Conservation (phyloP, 2,888 invertebrate genomes). For the Phoronis australis region DNA sequence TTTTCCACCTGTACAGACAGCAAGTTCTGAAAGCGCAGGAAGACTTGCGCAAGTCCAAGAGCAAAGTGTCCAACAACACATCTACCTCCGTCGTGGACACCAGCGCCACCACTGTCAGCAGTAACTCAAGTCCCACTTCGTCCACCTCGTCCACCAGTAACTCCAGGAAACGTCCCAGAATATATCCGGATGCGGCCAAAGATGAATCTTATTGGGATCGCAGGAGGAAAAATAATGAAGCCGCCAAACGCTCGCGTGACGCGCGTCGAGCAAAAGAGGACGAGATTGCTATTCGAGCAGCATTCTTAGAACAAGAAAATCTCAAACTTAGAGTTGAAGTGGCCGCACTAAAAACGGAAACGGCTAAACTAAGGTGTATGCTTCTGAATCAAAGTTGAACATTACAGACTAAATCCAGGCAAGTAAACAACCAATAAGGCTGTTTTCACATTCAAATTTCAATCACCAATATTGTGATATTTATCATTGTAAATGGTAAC, state of each 20-base stretch:
- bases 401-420: too few relatives aligned
- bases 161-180: conserved; percentile 28
- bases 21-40: conserved; percentile 20
- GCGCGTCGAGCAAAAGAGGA: conserved; percentile 85
- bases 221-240: conserved; percentile 85
- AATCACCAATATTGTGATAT: too few relatives aligned
- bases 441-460: too few relatives aligned
- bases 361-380: conserved; percentile 59
- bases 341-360: conserved; percentile 63
- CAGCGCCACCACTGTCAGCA: not conserved
- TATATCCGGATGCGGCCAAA: conserved; percentile 54
- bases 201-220: conserved; percentile 84
- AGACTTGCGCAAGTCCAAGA: not conserved
- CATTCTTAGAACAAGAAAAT: conserved; percentile 81
- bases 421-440: too few relatives aligned
- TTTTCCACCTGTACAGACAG: conserved; percentile 37
- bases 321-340: conserved; percentile 69
- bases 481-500: too few relatives aligned
- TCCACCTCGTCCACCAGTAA: conserved; percentile 8
- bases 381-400: too few relatives aligned
- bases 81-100: not conserved
- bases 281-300: conserved; percentile 81
- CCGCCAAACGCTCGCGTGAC: conserved; percentile 90
- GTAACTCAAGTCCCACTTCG: conserved; percentile 4
- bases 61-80: not conserved